Conservation (phyloP, 2,888 invertebrate species). For the Proisotoma minuta region DNA sequence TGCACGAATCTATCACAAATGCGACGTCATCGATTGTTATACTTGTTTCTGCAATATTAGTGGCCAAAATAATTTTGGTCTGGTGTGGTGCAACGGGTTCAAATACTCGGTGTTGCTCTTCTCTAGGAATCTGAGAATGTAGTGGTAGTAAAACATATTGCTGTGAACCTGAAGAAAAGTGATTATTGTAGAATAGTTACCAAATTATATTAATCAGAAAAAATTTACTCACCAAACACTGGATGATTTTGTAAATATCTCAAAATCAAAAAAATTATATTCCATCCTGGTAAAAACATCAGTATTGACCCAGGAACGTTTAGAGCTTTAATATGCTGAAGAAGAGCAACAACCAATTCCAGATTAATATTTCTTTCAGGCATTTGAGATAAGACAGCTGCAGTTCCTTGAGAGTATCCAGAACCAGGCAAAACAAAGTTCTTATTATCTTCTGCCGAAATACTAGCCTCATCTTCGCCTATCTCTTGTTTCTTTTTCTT, state of each 20-base stretch:
- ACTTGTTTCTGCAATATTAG: slow-evolving; percentile 97
- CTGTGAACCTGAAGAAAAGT: slow-evolving; percentile 53
- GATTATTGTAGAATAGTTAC: neutral
- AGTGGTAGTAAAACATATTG: slow-evolving; percentile 79
- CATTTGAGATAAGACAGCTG: slow-evolving; percentile 66
- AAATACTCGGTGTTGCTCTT: slow-evolving; percentile 91
- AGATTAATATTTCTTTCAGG: slow-evolving; percentile 90
- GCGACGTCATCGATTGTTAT: slow-evolving; percentile 98
- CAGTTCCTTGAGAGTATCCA: slow-evolving; percentile 56
- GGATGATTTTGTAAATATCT: slow-evolving; percentile 73
- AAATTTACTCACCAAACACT: slow-evolving; percentile 59
- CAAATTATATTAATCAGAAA: neutral
- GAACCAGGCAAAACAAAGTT: slow-evolving; percentile 53
- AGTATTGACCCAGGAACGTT: slow-evolving; percentile 75
- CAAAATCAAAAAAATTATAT: slow-evolving; percentile 87
- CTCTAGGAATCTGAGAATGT: slow-evolving; percentile 94
- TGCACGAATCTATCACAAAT: slow-evolving; percentile 94
- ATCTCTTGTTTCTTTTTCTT: slow-evolving; percentile 59
- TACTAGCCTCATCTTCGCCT: slow-evolving; percentile 53
- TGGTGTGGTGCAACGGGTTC: slow-evolving; percentile 75
- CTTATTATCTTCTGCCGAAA: slow-evolving; percentile 70
- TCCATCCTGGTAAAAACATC: slow-evolving; percentile 95
- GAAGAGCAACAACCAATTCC: slow-evolving; percentile 79
- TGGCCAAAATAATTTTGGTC: slow-evolving; percentile 92
- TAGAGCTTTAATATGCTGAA: slow-evolving; percentile 54